phyloP scores from a whole-genome alignment of 2,113 vertebrate genomes.

The Oceanites oceanicus region DNA sequence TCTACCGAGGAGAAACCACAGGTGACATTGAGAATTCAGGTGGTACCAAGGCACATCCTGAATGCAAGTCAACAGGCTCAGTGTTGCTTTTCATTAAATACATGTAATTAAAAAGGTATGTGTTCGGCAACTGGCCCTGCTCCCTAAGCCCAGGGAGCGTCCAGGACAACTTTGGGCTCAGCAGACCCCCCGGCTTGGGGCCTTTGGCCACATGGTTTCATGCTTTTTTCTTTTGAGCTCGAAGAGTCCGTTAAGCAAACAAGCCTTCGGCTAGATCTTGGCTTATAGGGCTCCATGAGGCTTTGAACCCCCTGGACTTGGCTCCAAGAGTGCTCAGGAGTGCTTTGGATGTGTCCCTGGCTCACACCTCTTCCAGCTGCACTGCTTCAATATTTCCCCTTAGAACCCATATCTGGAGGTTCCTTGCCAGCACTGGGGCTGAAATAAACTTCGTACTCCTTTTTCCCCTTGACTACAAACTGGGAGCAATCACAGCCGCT shows the following conservation, averaged over 20 bases:
- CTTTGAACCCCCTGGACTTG: neutral
- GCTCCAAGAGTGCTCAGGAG: neutral
- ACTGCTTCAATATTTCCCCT: neutral
- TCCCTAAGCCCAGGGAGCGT: neutral
- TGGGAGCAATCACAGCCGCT: neutral
- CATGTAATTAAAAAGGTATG: neutral
- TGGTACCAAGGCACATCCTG: neutral
- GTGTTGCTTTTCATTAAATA: neutral
- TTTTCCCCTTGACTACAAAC: neutral
- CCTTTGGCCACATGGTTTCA: neutral
- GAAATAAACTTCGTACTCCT: neutral
- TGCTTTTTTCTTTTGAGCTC: neutral
- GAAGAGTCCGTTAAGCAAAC: neutral
- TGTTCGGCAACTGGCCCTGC: neutral
- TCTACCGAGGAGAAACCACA: neutral
- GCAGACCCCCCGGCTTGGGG: accelerated
- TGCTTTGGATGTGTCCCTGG: neutral
- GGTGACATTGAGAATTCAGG: neutral
- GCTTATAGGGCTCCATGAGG: neutral
- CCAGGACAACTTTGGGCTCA: neutral
- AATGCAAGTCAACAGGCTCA: neutral
- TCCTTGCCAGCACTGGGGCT: neutral
- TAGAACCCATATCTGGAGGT: neutral
- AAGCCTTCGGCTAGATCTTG: neutral
- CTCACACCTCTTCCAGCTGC: neutral